phyloP scores from a whole-genome alignment of 1,140 invertebrate species.

The Monochamus saltuarius region DNA sequence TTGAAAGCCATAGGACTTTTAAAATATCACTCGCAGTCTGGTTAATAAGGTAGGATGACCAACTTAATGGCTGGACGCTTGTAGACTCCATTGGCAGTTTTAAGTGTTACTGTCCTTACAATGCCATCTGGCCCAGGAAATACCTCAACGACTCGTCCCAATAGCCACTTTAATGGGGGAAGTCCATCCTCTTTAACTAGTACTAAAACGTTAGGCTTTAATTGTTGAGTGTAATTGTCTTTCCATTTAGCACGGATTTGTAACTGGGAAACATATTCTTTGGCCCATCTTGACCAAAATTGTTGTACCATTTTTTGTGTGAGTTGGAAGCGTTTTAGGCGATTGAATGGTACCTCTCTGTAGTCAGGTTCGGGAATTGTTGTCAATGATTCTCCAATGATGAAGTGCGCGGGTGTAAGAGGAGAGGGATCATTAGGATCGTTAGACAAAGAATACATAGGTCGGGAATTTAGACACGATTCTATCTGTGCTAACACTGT shows the following conservation, averaged over 20 bases:
- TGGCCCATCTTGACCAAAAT: constrained; percentile 40
- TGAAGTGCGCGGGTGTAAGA: constrained; percentile 48
- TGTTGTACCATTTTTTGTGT: constrained; percentile 32
- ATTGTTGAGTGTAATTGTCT: neutral
- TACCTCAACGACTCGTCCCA: constrained; percentile 49
- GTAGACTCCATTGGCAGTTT: constrained; percentile 29
- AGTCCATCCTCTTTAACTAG: constrained; percentile 36
- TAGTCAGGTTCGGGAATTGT: constrained; percentile 24
- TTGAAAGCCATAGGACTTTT: constrained; percentile 4
- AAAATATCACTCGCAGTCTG: neutral
- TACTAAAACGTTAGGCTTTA: constrained; percentile 44
- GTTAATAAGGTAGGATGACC: constrained; percentile 8
- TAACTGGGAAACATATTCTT: constrained; percentile 34
- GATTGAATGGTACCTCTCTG: constrained; percentile 11
- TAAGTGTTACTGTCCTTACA: constrained; percentile 41
- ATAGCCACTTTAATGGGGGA: constrained; percentile 31
- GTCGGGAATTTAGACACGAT: constrained; percentile 43
- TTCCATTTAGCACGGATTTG: constrained; percentile 35
- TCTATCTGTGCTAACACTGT: constrained; percentile 37
- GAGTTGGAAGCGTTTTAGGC: constrained; percentile 35
- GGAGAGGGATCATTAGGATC: constrained; percentile 36
- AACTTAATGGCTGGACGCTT: constrained; percentile 23
- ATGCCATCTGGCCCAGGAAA: constrained; percentile 44
- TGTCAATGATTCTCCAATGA: constrained; percentile 44
- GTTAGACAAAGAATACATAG: constrained; percentile 36